phyloP scores from a whole-genome alignment of 2,113 vertebrate genomes.

The Pithys albifrons region DNA sequence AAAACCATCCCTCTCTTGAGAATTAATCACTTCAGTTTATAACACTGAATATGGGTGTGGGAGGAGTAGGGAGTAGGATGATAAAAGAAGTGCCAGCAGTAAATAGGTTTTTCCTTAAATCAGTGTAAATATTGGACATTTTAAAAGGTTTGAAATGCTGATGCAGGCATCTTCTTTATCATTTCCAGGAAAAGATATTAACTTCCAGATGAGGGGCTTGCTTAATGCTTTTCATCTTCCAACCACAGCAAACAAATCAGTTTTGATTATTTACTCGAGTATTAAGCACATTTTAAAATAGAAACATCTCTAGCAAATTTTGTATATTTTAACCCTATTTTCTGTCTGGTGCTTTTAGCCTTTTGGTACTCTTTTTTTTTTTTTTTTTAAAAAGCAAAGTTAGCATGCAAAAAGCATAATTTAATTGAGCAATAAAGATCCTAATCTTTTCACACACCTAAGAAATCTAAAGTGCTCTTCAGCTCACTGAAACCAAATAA shows the following conservation, averaged over 20 bases:
- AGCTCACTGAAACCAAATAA: conserved; percentile 36
- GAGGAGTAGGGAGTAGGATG: not conserved
- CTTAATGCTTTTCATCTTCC: conserved; percentile 47
- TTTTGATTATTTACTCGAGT: conserved; percentile 42
- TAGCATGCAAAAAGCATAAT: conserved; percentile 42
- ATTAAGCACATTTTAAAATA: not conserved
- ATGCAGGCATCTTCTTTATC: conserved; percentile 10
- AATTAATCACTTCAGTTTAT: not conserved
- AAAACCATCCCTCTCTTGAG: not conserved
- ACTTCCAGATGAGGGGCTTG: not conserved
- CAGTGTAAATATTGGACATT: not conserved
- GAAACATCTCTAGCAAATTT: conserved; percentile 37
- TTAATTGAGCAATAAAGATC: conserved; percentile 48
- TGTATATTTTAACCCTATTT: not conserved
- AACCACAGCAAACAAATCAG: conserved; percentile 5
- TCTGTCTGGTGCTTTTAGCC: conserved; percentile 27
- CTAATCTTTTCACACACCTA: conserved; percentile 46
- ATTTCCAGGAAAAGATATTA: conserved; percentile 2
- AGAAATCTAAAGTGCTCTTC: conserved; percentile 37
- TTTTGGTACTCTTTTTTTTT: not conserved
- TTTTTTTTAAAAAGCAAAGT: not conserved
- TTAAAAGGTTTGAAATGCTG: conserved; percentile 16
- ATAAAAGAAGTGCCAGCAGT: not conserved
- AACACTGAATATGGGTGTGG: not conserved
- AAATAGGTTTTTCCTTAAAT: not conserved